Evolutionary conservation across 2,888 invertebrate genomes (phyloP).

Genomic region (Drosophila setosimentum): DNA sequence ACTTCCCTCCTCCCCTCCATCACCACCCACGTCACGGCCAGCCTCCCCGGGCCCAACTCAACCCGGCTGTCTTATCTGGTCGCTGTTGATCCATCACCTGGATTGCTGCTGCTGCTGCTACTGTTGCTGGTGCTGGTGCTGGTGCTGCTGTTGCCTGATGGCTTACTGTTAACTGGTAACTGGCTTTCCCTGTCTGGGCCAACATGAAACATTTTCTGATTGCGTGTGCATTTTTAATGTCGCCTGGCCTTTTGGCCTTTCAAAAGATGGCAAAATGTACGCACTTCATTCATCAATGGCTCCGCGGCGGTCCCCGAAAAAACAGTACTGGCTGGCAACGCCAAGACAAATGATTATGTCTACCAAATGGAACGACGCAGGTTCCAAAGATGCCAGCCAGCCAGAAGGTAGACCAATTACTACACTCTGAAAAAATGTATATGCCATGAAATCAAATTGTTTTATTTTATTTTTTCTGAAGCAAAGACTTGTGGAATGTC

Average conservation of each 20-base stretch:
- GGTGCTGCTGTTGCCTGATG: conserved; percentile 3
- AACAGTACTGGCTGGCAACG: conserved; percentile 41
- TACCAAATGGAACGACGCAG: conserved; percentile 21
- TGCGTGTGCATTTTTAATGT: conserved; percentile 80
- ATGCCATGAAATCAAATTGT: not conserved
- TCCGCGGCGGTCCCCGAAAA: conserved; percentile 35
- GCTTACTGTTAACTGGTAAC: conserved; percentile 33
- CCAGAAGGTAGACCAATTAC: not conserved
- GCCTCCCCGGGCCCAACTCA: not conserved
- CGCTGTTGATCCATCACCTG: conserved; percentile 71
- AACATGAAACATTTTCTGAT: conserved; percentile 72
- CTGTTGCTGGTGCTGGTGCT: conserved; percentile 4
- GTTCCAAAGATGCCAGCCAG: conserved; percentile 13
- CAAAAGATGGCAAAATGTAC: conserved; percentile 45
- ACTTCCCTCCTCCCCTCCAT: not conserved
- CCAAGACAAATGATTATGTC: conserved; percentile 76
- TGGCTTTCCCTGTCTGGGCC: conserved; percentile 22
- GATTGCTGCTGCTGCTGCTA: conserved; percentile 27
- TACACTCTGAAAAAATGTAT: not conserved
- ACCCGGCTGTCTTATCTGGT: conserved; percentile 63
- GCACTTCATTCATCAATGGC: conserved; percentile 78
- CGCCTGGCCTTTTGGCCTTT: conserved; percentile 60
- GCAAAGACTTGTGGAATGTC: not conserved
- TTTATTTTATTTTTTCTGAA: not conserved
- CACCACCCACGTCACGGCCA: not conserved